A percentile compares a stretch with the other conserved stretches of the same genome.
These are phyloP conservation scores for Archilochus colubris DNA, from an alignment of 2,113 vertebrate genomes.

Conservation along the genomic window DNA sequence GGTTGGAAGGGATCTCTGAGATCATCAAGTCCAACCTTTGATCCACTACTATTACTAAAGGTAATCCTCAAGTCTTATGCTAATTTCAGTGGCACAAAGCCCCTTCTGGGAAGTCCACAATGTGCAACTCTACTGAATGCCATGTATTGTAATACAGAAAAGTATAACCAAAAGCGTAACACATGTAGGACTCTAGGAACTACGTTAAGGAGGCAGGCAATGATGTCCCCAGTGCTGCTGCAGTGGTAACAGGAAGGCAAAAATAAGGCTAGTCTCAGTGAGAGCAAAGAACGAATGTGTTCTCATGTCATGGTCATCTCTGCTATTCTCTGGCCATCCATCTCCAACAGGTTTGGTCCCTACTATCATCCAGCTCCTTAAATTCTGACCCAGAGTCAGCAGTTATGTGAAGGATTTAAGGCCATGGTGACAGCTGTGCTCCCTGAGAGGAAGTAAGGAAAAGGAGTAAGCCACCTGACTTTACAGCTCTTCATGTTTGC, in stretches of 20 bases:
- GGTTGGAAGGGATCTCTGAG: no score
- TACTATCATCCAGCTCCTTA: background rate
- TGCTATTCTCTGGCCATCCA: background rate
- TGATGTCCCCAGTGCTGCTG: background rate
- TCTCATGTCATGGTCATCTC: background rate
- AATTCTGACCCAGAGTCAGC: background rate
- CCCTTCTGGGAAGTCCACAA: background rate
- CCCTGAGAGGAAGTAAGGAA: background rate
- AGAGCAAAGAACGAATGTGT: background rate
- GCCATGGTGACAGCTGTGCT: fast-evolving
- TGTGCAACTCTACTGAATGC: fast-evolving
- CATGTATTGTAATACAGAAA: background rate
- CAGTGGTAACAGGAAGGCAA: background rate
- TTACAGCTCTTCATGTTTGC: background rate
- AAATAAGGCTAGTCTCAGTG: background rate
- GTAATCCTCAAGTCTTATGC: background rate
- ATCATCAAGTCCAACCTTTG: no score
- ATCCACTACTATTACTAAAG: background rate
- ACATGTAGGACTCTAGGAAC: background rate
- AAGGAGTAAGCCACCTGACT: background rate
- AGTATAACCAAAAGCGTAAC: background rate
- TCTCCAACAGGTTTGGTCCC: background rate
- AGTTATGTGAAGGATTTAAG: background rate
- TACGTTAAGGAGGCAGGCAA: background rate
- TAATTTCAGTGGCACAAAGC: background rate